Percentiles rank a stretch among this genome's conserved stretches.
Evolutionary conservation across 2,888 invertebrate species (phyloP).

Genomic region (Idaea aversata): DNA sequence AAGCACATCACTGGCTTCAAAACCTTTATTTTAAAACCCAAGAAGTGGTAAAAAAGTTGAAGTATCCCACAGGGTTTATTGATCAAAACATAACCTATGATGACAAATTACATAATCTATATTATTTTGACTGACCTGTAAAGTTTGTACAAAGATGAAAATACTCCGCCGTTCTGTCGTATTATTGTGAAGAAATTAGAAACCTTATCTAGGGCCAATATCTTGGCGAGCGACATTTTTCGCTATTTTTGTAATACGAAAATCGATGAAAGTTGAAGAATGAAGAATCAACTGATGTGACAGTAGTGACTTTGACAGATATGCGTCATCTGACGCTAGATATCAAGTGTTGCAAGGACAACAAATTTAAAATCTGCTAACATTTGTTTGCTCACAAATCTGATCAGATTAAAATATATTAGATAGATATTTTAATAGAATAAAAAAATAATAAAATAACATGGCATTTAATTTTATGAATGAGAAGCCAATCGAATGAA

Average conservation of each 20-base stretch:
- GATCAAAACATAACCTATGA: slow-evolving; percentile 47
- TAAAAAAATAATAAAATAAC: too few relatives aligned
- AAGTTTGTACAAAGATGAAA: slow-evolving; percentile 83
- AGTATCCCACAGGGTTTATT: neutral
- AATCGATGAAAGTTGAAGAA: neutral
- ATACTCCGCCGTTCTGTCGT: slow-evolving; percentile 86
- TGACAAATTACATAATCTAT: slow-evolving; percentile 63
- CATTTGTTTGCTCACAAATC: too few relatives aligned
- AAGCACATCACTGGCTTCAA: neutral
- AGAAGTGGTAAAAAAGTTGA: neutral
- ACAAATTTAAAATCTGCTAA: neutral
- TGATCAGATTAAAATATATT: too few relatives aligned
- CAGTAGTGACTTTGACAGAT: neutral
- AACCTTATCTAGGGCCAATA: slow-evolving; percentile 87
- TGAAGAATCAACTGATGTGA: neutral
- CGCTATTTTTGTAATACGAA: slow-evolving; percentile 10
- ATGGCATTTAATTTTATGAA: too few relatives aligned
- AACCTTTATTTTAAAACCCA: neutral
- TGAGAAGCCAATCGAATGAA: neutral
- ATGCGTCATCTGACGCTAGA: neutral
- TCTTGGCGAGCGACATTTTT: slow-evolving; percentile 80
- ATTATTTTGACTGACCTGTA: slow-evolving; percentile 82
- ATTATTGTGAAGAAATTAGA: slow-evolving; percentile 83
- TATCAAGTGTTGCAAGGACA: too few relatives aligned
- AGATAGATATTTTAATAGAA: too few relatives aligned